Evolutionary conservation across 2,797 vertebrate genomes (phyloP).

Genomic region (Acanthornis magna): DNA sequence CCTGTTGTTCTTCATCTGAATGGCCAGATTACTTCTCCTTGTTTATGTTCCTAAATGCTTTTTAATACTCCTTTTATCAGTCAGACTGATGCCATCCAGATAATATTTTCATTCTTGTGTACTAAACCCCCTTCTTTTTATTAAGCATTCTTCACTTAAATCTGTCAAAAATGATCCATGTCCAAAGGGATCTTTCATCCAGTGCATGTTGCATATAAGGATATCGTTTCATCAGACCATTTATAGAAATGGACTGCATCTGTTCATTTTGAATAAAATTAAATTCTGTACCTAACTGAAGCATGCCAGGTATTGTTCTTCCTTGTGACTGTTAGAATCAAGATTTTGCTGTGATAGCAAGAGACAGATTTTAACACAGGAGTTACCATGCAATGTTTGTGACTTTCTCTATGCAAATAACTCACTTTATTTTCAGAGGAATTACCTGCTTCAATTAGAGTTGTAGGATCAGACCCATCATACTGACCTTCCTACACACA

Average conservation of each 20-base stretch:
- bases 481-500: not conserved
- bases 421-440: not conserved
- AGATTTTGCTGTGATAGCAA: not conserved
- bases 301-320: not conserved
- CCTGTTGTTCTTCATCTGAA: not conserved
- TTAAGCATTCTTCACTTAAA: not conserved
- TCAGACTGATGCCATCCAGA: not conserved
- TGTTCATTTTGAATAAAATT: not conserved
- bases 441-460: not conserved
- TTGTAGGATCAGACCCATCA: not conserved
- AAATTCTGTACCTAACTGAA: not conserved
- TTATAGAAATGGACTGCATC: not conserved
- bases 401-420: not conserved
- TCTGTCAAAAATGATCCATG: not conserved
- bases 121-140: not conserved
- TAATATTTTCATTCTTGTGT: not conserved
- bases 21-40: not conserved
- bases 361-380: not conserved
- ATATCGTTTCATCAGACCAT: not conserved
- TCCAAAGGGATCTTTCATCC: not conserved
- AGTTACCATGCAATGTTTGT: not conserved
- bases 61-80: conserved; percentile 1
- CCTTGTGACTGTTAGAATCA: not conserved
- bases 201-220: not conserved
- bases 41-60: not conserved